Conservation (phyloP, 92 coral and sea anemone genomes). For the Parazoanthus atlanticus region DNA sequence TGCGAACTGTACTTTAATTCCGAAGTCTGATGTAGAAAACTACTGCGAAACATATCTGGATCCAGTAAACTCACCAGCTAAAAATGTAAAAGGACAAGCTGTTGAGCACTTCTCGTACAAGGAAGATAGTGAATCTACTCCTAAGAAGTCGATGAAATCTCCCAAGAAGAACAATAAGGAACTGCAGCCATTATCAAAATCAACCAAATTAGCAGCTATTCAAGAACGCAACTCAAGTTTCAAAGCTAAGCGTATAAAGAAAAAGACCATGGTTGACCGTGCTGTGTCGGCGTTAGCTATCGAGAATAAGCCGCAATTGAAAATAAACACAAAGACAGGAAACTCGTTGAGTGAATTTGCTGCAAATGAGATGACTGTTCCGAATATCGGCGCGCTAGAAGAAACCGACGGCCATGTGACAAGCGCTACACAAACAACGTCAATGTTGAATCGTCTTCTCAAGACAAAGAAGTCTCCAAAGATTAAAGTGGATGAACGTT, state of each 20-base stretch:
- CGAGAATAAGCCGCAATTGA: conserved; percentile 25
- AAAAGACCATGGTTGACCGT: conserved; percentile 24
- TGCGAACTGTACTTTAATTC: conserved; percentile 88
- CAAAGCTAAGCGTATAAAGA: conserved; percentile 28
- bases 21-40: conserved; percentile 81
- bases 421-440: conserved; percentile 60
- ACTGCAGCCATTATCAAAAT: conserved; percentile 36
- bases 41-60: conserved; percentile 82
- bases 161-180: conserved; percentile 41
- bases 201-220: conserved; percentile 30
- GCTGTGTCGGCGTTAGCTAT: conserved; percentile 21
- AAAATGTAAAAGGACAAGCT: conserved; percentile 15
- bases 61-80: conserved; percentile 7
- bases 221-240: conserved; percentile 35
- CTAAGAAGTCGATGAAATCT: conserved; percentile 22
- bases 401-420: conserved; percentile 52
- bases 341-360: conserved; percentile 40
- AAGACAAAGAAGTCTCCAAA: conserved; percentile 52
- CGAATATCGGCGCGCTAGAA: conserved; percentile 36
- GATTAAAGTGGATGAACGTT: conserved; percentile 27
- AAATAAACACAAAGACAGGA: conserved; percentile 42
- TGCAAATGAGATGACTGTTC: conserved; percentile 29
- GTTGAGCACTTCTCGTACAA: conserved; percentile 39
- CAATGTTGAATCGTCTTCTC: conserved; percentile 43
- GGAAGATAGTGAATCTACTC: conserved; percentile 18